Conservation (phyloP, 2,888 invertebrate species). For the Nephrotoma appendiculata region DNA sequence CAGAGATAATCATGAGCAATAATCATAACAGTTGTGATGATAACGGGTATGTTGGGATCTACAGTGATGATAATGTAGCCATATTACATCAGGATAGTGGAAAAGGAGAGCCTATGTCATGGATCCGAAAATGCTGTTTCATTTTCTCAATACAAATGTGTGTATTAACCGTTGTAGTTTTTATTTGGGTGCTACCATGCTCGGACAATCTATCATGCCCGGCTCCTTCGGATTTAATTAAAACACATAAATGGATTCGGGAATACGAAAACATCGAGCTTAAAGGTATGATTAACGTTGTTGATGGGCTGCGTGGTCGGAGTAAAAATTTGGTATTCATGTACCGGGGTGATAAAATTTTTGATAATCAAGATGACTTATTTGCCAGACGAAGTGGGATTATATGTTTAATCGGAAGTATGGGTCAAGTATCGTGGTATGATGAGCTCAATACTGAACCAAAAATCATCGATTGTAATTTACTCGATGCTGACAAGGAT, state of each 20-base stretch:
- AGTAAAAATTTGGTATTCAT: constrained; percentile 59
- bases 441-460: constrained; percentile 54
- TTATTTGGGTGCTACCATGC: constrained; percentile 63
- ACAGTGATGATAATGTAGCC: constrained; percentile 29
- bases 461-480: constrained; percentile 54
- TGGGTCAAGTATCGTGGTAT: constrained; percentile 60
- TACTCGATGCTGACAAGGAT: constrained; percentile 57
- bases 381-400: constrained; percentile 40
- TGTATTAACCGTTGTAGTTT: constrained; percentile 53
- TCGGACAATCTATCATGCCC: constrained; percentile 53
- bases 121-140: constrained; percentile 50
- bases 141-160: constrained; percentile 55
- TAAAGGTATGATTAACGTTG: constrained; percentile 53
- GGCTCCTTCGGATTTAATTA: constrained; percentile 36
- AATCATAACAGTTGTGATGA: constrained; percentile 29
- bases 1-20: constrained; percentile 13
- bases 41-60: constrained; percentile 17
- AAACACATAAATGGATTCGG: constrained; percentile 51
- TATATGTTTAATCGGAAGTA: constrained; percentile 50
- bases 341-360: constrained; percentile 50
- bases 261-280: constrained; percentile 54
- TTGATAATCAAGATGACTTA: constrained; percentile 27
- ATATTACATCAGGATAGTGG: constrained; percentile 29
- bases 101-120: constrained; percentile 42
- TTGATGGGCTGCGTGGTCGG: constrained; percentile 45